Evolutionary conservation across 2,888 invertebrate genomes (phyloP), one percentile per base, ranked within the genome.

Genomic region (Agriopis leucophaearia): DNA sequence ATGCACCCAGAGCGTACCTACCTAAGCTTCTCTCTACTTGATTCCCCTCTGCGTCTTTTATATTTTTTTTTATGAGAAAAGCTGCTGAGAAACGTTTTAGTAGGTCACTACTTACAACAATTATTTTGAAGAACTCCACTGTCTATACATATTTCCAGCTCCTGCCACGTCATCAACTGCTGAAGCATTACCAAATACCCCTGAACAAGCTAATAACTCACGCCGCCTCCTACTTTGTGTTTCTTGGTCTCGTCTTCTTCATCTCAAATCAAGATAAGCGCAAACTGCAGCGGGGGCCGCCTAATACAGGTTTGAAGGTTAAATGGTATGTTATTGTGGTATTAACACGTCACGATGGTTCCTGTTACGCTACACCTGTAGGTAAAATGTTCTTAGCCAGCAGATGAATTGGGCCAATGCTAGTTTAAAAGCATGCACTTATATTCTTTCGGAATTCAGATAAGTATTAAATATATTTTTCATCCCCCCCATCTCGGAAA

Each of bases 151-250:
- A 67, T 79, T 80, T 71, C 54, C 82, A 89, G 89, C 70, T 88
- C 71, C 80, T 86, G 66, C 88, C 89, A 44, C 81, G 84, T 59
- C 93, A 94, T 74, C 74, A 83, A 12, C 81, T 89, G 61, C 92
- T 95, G 16, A 91, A 88, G 68, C 93, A 94, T 80, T 96, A 94
- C 94, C 89, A 92, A 74, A 93, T 96, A 77, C 97, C 97, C 38
- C 92, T 96, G 72, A 96, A 96, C 85, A 96, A 96, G 88, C 96
- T 96, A 89, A 95, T 97, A 76, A 96, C 95, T 60, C 96, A 95
- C 78, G 92, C 95, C 8, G 94, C 96, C 15, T 95, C 96, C 13
- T 96, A 96, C 83, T 81, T 96, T 63, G 88, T 96, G 69, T 97
- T 97, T 87, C 93, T 96, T 57, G 80, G 94, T 2, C 83, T 96